Percentiles rank a stretch among this genome's conserved stretches.
These are phyloP conservation scores for Cyclopterus lumpus DNA, from an alignment of 2,797 vertebrate species.

Conservation along the genomic window DNA sequence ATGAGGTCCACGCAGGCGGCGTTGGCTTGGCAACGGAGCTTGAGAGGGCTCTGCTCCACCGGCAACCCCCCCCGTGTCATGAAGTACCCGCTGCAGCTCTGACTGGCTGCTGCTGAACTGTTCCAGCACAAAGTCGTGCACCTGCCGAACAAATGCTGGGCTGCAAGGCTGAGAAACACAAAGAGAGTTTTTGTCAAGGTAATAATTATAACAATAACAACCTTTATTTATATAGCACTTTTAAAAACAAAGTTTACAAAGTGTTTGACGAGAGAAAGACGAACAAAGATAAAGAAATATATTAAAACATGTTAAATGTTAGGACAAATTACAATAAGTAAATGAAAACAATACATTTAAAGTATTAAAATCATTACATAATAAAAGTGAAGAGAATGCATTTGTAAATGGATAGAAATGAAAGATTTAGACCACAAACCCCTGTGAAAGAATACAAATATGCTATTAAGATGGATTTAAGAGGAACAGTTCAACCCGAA, in stretches of 20 bases:
- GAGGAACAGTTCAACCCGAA: no score
- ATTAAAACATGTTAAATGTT: not conserved
- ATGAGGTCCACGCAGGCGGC: conserved; percentile 98
- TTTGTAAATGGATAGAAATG: no score
- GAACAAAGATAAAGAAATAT: not conserved
- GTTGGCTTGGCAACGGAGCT: conserved; percentile 95
- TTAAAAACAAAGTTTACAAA: not conserved
- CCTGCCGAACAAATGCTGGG: conserved; percentile 91
- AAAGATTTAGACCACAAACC: not conserved
- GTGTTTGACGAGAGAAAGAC: not conserved
- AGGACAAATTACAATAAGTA: not conserved
- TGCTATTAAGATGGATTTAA: no score
- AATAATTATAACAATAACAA: not conserved
- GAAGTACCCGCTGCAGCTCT: conserved; percentile 93
- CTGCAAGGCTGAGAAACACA: conserved; percentile 84
- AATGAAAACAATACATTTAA: not conserved
- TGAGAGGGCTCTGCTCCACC: conserved; percentile 90
- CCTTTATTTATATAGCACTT: not conserved
- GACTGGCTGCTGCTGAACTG: conserved; percentile 95
- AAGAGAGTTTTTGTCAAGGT: not conserved
- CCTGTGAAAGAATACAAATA: not conserved
- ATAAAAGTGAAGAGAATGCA: not conserved
- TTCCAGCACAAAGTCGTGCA: conserved; percentile 96
- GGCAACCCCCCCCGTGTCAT: conserved; percentile 88
- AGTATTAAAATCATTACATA: no score